phyloP scores from a whole-genome alignment of 2,888 invertebrate species.

The Physocephala rufipes region DNA sequence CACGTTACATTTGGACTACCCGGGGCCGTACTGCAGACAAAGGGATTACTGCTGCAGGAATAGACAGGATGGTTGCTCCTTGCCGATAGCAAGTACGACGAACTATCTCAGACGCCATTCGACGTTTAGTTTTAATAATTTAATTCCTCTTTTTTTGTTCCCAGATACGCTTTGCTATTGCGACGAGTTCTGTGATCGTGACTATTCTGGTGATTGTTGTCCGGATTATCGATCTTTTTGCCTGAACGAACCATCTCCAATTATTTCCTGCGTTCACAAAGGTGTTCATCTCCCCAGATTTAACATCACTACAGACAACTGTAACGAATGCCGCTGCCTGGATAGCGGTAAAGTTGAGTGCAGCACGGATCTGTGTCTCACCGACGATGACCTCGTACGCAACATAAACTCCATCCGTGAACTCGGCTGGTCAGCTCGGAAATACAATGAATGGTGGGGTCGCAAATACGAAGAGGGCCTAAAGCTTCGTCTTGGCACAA shows the following conservation, averaged over 20 bases:
- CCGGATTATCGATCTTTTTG: slow-evolving; percentile 88
- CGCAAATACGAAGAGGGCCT: slow-evolving; percentile 83
- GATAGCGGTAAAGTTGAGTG: slow-evolving; percentile 68
- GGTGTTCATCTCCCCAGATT: slow-evolving; percentile 69
- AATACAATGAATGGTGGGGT: slow-evolving; percentile 86
- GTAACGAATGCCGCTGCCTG: slow-evolving; percentile 76
- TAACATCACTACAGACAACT: slow-evolving; percentile 71
- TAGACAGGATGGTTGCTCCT: slow-evolving; percentile 82
- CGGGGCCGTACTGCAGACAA: slow-evolving; percentile 62
- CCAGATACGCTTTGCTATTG: slow-evolving; percentile 91
- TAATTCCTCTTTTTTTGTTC: slow-evolving; percentile 6
- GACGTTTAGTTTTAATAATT: too few relatives aligned
- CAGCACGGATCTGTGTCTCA: slow-evolving; percentile 77
- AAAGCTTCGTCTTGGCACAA: slow-evolving; percentile 75
- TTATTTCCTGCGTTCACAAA: slow-evolving; percentile 66
- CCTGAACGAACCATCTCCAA: slow-evolving; percentile 65
- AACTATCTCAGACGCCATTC: too few relatives aligned
- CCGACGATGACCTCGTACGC: slow-evolving; percentile 75
- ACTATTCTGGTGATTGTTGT: slow-evolving; percentile 82
- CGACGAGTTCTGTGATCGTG: slow-evolving; percentile 88
- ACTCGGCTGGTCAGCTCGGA: slow-evolving; percentile 81
- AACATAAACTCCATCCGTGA: slow-evolving; percentile 71
- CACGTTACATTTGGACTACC: slow-evolving; percentile 57
- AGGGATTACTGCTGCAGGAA: slow-evolving; percentile 74
- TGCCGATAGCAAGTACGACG: slow-evolving; percentile 76